A percentile compares a stretch with the other conserved stretches of the same genome.
Evolutionary conservation across 2,113 vertebrate species (phyloP).

Genomic region (Lutjanus erythropterus): DNA sequence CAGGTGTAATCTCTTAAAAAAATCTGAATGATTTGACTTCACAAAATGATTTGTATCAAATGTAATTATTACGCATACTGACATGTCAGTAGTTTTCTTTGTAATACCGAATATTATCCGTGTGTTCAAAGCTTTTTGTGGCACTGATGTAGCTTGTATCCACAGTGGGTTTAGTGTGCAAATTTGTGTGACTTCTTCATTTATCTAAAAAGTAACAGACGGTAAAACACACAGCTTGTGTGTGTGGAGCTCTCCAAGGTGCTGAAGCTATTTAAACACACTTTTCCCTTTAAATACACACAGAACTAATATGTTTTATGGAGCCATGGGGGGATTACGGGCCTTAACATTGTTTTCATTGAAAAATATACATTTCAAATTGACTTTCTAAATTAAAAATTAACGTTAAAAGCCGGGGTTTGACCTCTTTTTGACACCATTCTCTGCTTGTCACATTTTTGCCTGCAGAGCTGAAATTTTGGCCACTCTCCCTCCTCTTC

Average conservation of each 20-base stretch:
- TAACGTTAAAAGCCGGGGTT: background rate
- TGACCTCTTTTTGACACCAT: background rate
- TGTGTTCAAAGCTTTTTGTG: background rate
- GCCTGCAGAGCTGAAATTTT: background rate
- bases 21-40: background rate
- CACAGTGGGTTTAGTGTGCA: background rate
- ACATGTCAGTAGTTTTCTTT: background rate
- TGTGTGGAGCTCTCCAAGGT: constrained; percentile 53
- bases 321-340: background rate
- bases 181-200: background rate
- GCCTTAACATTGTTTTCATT: background rate
- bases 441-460: background rate
- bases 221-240: background rate
- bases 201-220: background rate
- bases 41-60: background rate
- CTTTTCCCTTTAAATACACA: background rate
- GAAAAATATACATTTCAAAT: background rate
- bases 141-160: background rate
- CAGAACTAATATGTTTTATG: fast-evolving
- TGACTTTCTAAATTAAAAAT: background rate
- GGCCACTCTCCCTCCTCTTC: background rate
- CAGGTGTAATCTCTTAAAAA: constrained; percentile 12
- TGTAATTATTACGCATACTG: background rate
- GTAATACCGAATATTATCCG: background rate
- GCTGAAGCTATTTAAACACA: constrained; percentile 1